Base-by-base conservation (phyloP, 2,113 vertebrate genomes). In the Sisor rabdophorus region DNA sequence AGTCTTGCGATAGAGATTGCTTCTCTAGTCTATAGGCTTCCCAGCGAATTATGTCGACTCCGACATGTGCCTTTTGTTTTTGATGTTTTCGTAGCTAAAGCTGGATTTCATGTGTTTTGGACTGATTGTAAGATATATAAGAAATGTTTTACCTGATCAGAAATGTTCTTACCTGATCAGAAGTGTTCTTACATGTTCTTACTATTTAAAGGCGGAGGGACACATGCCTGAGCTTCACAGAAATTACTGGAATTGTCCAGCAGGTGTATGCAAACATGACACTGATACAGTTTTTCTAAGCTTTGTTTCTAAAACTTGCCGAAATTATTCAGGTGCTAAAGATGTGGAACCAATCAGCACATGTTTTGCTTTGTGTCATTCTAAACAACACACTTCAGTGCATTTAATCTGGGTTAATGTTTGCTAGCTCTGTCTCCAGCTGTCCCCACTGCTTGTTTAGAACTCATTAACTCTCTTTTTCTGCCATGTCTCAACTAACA, bases 401-500 rank as follows among this genome's bases (percentile, higher is more conserved):
- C 28, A 68, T 30, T 60, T n/a, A 36, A 52, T 20, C 11, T 68
- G 64, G 40, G 0, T 11, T 24, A 40, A 59, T 22, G 58, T 36
- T 54, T 44, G 54, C 65, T n/a, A 2, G n/a, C 30, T 73, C 36
- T 15, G 15, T 52, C 12, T 15, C 36, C 5, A 40, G 26, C 44
- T 55, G 50, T 81, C 56, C 68, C 5, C 11, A 48, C 11, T 3
- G 9, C 26, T 24, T 36, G 30, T 84, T 83, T 83, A 30, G 79
- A 83, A 86, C 86, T 86, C 84, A 85, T 82, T 76, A 83, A 84
- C 84, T 58, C 71, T 64, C 82, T 84, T 79, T 65, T 79, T 81
- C 73, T 53, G 55, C 87, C 79, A 78, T 79, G 81, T 81, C 48
- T 59, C 56, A 17, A 26, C 72, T 22, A 36, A 75, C 71, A 81